Base-by-base conservation (phyloP, 2,888 invertebrate genomes). In the Xanthia icteritia region DNA sequence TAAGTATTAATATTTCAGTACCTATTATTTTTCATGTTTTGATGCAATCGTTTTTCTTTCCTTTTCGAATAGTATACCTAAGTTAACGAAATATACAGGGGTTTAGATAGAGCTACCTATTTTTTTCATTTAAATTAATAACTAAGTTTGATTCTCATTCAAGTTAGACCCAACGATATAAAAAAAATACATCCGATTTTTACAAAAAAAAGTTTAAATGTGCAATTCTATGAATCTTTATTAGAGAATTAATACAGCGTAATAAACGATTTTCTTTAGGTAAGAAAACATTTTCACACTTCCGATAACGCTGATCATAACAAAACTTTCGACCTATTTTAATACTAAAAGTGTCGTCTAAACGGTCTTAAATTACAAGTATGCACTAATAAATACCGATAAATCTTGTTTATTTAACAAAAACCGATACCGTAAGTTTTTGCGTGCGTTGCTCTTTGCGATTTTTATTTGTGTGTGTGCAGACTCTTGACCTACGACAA, bases 401-500 rank as follows among this genome's bases (percentile, higher is more conserved):
- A 75, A 92, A 90, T 89, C 85, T 88, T 87, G 91, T 90, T 90
- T 91, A 91, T 92, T 91, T 90, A 86, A 92, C 92, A 93, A 94
- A 94, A 94, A 92, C 89, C 90, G 94, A 95, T 93, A 94, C 92
- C 89, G 90, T 84, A 81, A 83, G 77, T 76, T 85, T 83, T 80
- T 91, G 91, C 93, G 94, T 91, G 87, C 94, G 90, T 93, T 94
- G 94, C 93, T 92, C 95, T 92, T 91, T 86, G 81, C 87, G 87
- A 88, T 90, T 91, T 90, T 86, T 87, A 87, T 82, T 88, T 77
- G 75, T 73, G 82, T 71, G 89, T 86, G 92, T 81, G 90, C 86
- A 86, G 86, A 84, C 72, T 89, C 90, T 90, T 92, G 92, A 93
- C 93, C 93, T 92, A 92, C 92, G 90, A 86, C 91, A 92, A 92